Evolutionary conservation across 2,797 vertebrate genomes (phyloP), one percentile per base, ranked within the genome.

Genomic region (Phrynocephalus guinanensis): DNA sequence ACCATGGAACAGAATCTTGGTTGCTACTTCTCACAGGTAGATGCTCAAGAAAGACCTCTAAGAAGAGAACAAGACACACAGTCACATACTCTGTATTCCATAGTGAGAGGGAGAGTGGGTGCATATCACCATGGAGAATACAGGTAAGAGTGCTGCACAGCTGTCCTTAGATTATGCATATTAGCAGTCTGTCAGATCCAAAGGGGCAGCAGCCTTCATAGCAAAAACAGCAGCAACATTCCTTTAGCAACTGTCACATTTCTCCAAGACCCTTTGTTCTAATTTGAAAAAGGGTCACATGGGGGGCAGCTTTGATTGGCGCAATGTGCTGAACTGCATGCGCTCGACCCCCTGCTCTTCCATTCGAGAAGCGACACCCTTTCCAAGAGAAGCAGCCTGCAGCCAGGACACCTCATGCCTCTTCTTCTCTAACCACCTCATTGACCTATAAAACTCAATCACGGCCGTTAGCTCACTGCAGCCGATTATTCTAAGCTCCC

Each of bases 401-500:
- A n/a, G 33, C 86, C 5, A 18, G 11, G 28, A 16, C 72, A 85
- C 22, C 6, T 63, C 10, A 10, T 71, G 24, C 18, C 71, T 92
- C 92, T 90, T 93, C 89, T 84, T 79, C 3, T 0, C 84, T 89
- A 90, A 84, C 86, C 76, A 81, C 8, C 5, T 6, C 2, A 4
- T 67, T 85, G 80, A 79, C 82, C 91, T 90, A 48, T 77, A 86
- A 86, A 89, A 83, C 0, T 0, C 52, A 87, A 80, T 82, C 15
- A 0, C 79, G 78, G 83, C 90, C 84, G n/a, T 2, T 89, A 79
- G 80, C 0, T 20, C 68, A 60, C 85, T 84, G 38, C 2, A 82
- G 20, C 84, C 82, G 52, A 5, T 93, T 90, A 92, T 88, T 93
- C 90, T 90, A 44, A 48, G 88, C 89, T 56, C 79, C 82, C 30